phyloP scores from a whole-genome alignment of 2,113 vertebrate genomes.

The Fregetta grallaria region DNA sequence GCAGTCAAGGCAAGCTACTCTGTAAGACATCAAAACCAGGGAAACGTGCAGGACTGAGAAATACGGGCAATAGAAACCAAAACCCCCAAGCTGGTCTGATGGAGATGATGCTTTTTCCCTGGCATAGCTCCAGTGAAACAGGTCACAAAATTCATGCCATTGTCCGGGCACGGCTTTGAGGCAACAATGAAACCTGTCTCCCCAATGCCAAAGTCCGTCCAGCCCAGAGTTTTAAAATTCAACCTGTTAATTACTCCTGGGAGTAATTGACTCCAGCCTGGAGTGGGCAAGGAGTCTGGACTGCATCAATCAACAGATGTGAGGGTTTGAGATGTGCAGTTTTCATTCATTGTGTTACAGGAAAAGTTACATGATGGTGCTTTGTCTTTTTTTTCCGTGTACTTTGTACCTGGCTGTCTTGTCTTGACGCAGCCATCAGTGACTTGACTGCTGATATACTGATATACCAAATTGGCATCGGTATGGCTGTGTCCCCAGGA shows the following conservation, averaged over 20 bases:
- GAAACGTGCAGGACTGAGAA: neutral
- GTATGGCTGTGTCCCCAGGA: neutral
- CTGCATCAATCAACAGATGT: neutral
- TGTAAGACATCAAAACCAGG: neutral
- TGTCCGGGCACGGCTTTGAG: neutral
- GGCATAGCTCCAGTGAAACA: neutral
- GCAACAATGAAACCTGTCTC: neutral
- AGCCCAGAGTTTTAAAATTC: conserved; percentile 6
- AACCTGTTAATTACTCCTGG: neutral
- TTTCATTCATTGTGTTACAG: neutral
- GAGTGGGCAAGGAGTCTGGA: neutral
- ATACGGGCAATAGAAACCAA: neutral
- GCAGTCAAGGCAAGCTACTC: neutral
- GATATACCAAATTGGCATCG: neutral
- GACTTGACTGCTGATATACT: neutral
- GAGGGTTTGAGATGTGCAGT: neutral
- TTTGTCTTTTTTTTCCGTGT: neutral
- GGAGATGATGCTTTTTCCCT: neutral
- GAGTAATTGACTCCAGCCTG: conserved; percentile 8
- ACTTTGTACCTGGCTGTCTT: neutral
- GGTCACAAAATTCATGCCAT: neutral
- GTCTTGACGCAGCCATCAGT: neutral
- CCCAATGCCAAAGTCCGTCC: neutral
- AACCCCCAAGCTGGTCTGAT: neutral
- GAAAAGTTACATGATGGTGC: neutral